phyloP scores from a whole-genome alignment of 2,797 vertebrate species.

The Periparus ater region DNA sequence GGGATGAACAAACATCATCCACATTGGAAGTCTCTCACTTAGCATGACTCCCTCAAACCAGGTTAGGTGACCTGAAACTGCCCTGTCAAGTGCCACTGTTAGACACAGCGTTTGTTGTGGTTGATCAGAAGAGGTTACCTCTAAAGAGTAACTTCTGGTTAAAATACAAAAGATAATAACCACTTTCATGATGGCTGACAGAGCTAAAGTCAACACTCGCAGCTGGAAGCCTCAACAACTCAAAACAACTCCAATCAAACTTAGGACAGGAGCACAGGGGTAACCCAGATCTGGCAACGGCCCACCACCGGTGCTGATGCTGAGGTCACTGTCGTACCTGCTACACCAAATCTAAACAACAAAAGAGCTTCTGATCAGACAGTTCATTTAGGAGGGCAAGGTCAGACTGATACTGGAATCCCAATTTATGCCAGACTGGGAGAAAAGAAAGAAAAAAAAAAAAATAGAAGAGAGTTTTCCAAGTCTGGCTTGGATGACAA shows the following conservation, averaged over 20 bases:
- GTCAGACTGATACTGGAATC: not conserved
- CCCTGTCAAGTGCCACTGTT: not conserved
- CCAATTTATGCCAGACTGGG: not conserved
- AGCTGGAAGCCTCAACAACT: not conserved
- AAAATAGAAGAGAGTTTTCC: not conserved
- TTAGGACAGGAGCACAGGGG: not conserved
- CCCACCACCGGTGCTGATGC: accelerated
- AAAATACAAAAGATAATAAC: not conserved
- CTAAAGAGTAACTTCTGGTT: not conserved
- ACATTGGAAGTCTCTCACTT: not conserved
- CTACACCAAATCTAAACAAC: not conserved
- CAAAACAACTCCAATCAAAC: not conserved
- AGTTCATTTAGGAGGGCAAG: constrained; percentile 8
- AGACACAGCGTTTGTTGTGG: not conserved
- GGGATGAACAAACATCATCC: not conserved
- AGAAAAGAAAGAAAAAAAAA: not conserved
- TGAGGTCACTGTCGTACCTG: not conserved
- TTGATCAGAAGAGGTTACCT: not conserved
- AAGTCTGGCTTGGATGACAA: constrained; percentile 17
- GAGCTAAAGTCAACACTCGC: not conserved
- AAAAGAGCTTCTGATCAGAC: not conserved
- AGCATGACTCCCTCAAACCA: not conserved
- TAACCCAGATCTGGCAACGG: accelerated
- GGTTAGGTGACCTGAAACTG: not conserved
- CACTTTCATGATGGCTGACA: not conserved